phyloP scores from a whole-genome alignment of 2,888 invertebrate genomes.

The Amblyjoppa fuscipennis region DNA sequence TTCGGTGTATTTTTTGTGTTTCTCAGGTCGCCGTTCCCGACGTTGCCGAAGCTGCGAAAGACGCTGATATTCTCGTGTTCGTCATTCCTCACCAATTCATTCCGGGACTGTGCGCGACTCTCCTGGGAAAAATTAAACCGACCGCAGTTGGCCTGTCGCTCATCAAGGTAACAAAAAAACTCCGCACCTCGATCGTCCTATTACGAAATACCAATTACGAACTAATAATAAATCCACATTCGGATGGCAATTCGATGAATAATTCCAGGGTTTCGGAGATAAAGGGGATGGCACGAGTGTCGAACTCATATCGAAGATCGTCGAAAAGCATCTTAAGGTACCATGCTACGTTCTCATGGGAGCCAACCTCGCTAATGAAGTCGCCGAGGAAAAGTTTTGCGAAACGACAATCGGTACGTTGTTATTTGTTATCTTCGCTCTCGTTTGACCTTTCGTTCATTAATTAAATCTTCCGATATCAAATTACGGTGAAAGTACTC shows the following conservation, averaged over 20 bases:
- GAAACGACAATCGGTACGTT: conserved; percentile 88
- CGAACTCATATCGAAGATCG: conserved; percentile 88
- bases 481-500: too few species aligned
- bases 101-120: conserved; percentile 86
- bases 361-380: conserved; percentile 90
- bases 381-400: conserved; percentile 89
- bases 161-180: conserved; percentile 86
- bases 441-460: too few species aligned
- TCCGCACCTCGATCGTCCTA: not conserved
- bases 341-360: conserved; percentile 90
- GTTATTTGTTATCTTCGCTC: too few species aligned
- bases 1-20: not conserved
- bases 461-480: too few species aligned
- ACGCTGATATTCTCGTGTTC: conserved; percentile 89
- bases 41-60: conserved; percentile 87
- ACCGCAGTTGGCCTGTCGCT: conserved; percentile 88
- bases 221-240: not conserved
- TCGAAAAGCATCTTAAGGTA: conserved; percentile 87
- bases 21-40: conserved; percentile 88
- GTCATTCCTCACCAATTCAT: conserved; percentile 91
- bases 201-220: too few species aligned
- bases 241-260: not conserved
- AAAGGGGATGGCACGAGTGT: conserved; percentile 86
- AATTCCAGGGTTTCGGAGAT: conserved; percentile 86
- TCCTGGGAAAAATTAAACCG: conserved; percentile 88